A percentile compares a stretch with the other conserved stretches of the same genome.
phyloP scores from a whole-genome alignment of 35 echinoderm and acorn worm species.

The Eucidaris tribuloides region DNA sequence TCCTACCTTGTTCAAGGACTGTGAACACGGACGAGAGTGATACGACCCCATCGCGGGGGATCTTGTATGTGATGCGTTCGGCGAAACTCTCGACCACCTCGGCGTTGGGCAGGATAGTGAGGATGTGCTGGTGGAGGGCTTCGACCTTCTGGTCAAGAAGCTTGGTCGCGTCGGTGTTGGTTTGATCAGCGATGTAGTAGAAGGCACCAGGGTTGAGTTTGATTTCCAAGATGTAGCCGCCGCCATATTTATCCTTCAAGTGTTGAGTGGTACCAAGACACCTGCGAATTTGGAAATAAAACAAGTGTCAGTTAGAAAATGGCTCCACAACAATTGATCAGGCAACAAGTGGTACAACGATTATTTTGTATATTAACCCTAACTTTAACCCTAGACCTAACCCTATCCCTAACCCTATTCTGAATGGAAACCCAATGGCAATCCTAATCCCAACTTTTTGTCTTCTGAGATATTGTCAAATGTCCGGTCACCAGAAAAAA shows the following conservation, averaged over 20 bases:
- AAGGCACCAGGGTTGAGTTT: slow-evolving; percentile 51
- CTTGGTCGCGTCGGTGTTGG: background rate
- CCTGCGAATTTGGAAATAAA: background rate
- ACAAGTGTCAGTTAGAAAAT: too few relatives aligned
- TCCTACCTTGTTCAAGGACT: slow-evolving; percentile 53
- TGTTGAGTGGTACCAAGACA: slow-evolving; percentile 78
- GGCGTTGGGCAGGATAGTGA: slow-evolving; percentile 15
- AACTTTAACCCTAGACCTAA: too few relatives aligned
- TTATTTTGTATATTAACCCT: too few relatives aligned
- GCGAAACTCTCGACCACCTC: slow-evolving; percentile 64
- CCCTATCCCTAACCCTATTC: too few relatives aligned
- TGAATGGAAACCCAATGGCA: too few relatives aligned
- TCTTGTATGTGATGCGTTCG: slow-evolving; percentile 56
- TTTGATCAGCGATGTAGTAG: slow-evolving; percentile 37
- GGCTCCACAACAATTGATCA: too few relatives aligned
- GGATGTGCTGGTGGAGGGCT: slow-evolving; percentile 7
- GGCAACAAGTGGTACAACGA: too few relatives aligned
- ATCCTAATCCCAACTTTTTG: too few relatives aligned
- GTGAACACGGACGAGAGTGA: slow-evolving; percentile 52
- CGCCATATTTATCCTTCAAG: slow-evolving; percentile 74
- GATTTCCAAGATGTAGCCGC: slow-evolving; percentile 69
- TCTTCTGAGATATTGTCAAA: too few relatives aligned
- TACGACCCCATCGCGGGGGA: slow-evolving; percentile 27
- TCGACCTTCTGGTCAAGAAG: slow-evolving; percentile 28
- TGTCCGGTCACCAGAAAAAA: too few relatives aligned